These are phyloP conservation scores for Protomyctophum bolini DNA, from an alignment of 2,113 vertebrate species.

Conservation along the genomic window DNA sequence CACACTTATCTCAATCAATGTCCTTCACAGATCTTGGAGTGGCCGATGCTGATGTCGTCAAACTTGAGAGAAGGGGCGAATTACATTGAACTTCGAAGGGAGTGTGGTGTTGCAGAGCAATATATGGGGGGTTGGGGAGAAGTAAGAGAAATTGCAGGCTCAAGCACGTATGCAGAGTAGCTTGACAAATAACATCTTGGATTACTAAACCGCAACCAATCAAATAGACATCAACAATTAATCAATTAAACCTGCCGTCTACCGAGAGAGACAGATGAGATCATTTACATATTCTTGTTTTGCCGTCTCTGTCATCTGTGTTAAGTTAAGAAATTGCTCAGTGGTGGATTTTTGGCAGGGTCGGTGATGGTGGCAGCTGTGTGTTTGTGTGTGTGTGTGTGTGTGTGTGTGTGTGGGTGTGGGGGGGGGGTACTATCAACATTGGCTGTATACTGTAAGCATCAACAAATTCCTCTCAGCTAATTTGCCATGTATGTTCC, in stretches of 20 bases:
- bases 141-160: slow-evolving; percentile 16
- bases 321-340: slow-evolving; percentile 31
- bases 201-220: slow-evolving; percentile 68
- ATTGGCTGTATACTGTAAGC: neutral
- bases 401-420: too few relatives aligned
- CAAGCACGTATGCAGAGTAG: slow-evolving; percentile 48
- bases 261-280: slow-evolving; percentile 65
- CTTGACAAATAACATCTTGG: slow-evolving; percentile 66
- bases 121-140: neutral
- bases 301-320: slow-evolving; percentile 42
- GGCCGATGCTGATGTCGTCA: slow-evolving; percentile 34
- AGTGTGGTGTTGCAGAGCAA: slow-evolving; percentile 17
- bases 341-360: neutral
- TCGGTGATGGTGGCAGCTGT: too few relatives aligned
- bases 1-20: slow-evolving; percentile 65
- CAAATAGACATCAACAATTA: slow-evolving; percentile 73
- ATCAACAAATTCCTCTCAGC: slow-evolving; percentile 28
- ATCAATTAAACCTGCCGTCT: slow-evolving; percentile 71
- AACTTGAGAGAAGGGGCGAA: slow-evolving; percentile 39
- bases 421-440: too few relatives aligned
- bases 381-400: too few relatives aligned
- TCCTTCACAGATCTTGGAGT: slow-evolving; percentile 51
- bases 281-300: slow-evolving; percentile 70
- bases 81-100: slow-evolving; percentile 18
- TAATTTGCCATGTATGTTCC: slow-evolving; percentile 26